Conservation (phyloP, 2,797 vertebrate species). For the Falco rusticolus region DNA sequence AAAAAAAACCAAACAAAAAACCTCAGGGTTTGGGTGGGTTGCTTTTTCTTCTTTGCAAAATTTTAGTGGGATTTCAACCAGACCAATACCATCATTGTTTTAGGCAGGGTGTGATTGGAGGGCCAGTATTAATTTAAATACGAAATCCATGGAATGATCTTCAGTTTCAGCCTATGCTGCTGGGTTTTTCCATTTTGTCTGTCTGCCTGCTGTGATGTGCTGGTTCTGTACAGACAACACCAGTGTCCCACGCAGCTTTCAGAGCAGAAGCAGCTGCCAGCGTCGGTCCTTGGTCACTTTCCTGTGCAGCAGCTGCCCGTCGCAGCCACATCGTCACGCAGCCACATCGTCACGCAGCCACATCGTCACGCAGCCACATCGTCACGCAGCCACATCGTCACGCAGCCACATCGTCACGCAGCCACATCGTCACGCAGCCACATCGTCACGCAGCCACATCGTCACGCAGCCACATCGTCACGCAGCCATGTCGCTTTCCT, state of each 20-base stretch:
- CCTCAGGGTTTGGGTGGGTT: too few relatives aligned
- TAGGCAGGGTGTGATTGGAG: neutral
- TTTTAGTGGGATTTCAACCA: neutral
- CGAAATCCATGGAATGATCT: neutral
- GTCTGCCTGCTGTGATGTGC: neutral
- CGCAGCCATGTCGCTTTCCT: neutral
- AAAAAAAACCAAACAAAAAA: too few relatives aligned
- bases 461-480: neutral
- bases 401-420: neutral
- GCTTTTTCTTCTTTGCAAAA: neutral
- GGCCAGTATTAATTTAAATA: neutral
- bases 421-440: neutral
- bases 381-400: neutral
- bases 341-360: too few relatives aligned
- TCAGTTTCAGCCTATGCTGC: neutral
- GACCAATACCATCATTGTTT: neutral
- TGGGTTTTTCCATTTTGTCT: neutral
- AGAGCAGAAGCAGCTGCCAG: neutral
- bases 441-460: neutral
- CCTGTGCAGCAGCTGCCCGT: neutral
- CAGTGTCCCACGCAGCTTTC: rapidly evolving
- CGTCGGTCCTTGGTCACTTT: neutral
- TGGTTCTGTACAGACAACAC: neutral
- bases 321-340: too few relatives aligned
- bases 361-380: neutral